Percentiles rank a stretch among this genome's conserved stretches.
These are phyloP conservation scores for Drosophila paramelanica DNA, from an alignment of 2,888 invertebrate genomes.

Conservation along the genomic window DNA sequence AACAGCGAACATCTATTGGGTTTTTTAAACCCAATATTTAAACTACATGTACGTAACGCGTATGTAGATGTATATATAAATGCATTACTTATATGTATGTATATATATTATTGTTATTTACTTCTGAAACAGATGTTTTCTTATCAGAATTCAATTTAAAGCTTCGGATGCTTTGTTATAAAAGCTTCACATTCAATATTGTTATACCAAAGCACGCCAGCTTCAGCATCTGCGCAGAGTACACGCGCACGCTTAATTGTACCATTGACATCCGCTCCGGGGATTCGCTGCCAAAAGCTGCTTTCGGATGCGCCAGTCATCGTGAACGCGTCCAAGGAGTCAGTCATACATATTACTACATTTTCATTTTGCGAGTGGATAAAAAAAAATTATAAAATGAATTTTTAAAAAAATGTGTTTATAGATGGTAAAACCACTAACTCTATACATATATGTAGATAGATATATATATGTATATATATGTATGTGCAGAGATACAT, in stretches of 20 bases:
- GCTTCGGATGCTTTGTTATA: conserved; percentile 15
- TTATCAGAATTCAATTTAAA: conserved; percentile 34
- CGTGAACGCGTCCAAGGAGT: conserved; percentile 61
- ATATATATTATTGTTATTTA: conserved; percentile 36
- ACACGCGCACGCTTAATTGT: conserved; percentile 24
- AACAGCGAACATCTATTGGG: too few relatives aligned
- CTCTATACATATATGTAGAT: conserved; percentile 20
- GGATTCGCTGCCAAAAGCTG: conserved; percentile 44
- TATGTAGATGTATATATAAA: too few relatives aligned
- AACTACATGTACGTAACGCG: too few relatives aligned
- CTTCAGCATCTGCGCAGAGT: conserved; percentile 55
- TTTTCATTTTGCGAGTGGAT: conserved; percentile 23
- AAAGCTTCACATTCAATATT: conserved; percentile 38
- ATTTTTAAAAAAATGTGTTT: conserved; percentile 48
- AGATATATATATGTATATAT: background rate
- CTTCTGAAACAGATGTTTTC: conserved; percentile 45
- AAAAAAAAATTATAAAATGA: conserved; percentile 22
- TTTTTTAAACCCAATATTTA: too few relatives aligned
- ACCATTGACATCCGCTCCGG: conserved; percentile 44
- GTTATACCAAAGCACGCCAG: conserved; percentile 41
- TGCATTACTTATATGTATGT: background rate
- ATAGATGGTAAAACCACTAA: conserved; percentile 40
- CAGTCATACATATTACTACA: conserved; percentile 50
- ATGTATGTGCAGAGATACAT: conserved; percentile 13
- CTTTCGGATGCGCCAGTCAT: conserved; percentile 58